Evolutionary conservation across 2,888 invertebrate species (phyloP).

Genomic region (Archips crataeganus): DNA sequence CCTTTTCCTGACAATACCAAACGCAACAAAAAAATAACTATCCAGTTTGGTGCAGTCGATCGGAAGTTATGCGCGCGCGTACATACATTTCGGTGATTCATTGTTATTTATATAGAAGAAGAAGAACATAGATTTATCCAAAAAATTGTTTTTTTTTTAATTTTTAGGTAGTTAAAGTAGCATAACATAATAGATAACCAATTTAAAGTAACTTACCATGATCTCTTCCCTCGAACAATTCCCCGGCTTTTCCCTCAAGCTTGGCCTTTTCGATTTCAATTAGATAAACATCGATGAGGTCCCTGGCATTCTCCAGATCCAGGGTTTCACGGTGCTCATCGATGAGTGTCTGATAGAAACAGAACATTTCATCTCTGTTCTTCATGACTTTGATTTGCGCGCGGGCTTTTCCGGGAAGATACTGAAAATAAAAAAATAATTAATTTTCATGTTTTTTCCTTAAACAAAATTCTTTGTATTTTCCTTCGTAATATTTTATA

Average conservation of each 20-base stretch:
- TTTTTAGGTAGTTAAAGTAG: too few relatives aligned
- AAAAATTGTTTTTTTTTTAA: too few relatives aligned
- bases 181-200: not conserved
- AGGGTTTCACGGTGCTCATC: conserved; percentile 92
- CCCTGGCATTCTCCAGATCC: conserved; percentile 91
- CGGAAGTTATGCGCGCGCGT: too few relatives aligned
- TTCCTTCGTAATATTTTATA: not conserved
- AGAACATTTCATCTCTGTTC: conserved; percentile 94
- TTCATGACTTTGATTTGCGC: conserved; percentile 86
- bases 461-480: not conserved
- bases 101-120: too few relatives aligned
- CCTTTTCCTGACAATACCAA: too few relatives aligned
- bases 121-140: too few relatives aligned
- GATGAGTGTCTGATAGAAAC: conserved; percentile 93
- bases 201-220: conserved; percentile 88
- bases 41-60: too few relatives aligned
- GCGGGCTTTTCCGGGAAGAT: conserved; percentile 87
- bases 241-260: conserved; percentile 89
- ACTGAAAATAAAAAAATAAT: conserved; percentile 65
- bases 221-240: conserved; percentile 94
- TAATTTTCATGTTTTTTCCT: too few relatives aligned
- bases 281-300: conserved; percentile 94
- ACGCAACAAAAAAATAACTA: too few relatives aligned
- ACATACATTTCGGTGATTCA: too few relatives aligned
- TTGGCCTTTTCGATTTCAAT: conserved; percentile 94